These are phyloP conservation scores for Helogale parvula DNA, from an alignment of 2,113 vertebrate genomes.

Conservation along the genomic window DNA sequence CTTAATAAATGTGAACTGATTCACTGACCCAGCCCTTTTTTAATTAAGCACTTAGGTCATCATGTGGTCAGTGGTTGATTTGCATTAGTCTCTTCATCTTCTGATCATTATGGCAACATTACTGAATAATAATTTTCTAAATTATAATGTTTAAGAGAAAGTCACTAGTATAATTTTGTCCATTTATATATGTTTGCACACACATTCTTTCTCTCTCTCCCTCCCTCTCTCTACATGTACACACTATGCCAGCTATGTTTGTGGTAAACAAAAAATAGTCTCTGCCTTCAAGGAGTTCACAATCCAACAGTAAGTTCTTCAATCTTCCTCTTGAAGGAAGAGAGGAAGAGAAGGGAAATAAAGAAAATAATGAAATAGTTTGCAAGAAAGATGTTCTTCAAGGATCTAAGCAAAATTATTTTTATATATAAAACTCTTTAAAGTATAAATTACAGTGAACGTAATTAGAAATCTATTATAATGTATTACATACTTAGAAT, in stretches of 20 bases:
- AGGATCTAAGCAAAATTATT: background rate
- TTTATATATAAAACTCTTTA: background rate
- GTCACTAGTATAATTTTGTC: background rate
- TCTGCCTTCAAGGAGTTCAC: background rate
- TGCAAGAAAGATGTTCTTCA: background rate
- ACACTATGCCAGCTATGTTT: background rate
- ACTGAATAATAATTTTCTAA: background rate
- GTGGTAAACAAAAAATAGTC: background rate
- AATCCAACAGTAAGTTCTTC: background rate
- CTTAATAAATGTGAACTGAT: background rate
- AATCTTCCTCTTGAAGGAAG: background rate
- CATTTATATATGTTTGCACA: background rate
- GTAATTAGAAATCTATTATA: background rate
- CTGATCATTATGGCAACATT: background rate
- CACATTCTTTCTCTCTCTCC: background rate
- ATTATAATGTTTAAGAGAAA: slow-evolving; percentile 21
- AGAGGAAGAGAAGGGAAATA: background rate
- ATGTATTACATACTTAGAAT: background rate
- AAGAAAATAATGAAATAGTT: background rate
- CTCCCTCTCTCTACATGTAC: background rate
- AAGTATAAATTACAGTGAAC: background rate
- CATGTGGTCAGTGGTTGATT: background rate
- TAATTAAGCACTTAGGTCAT: background rate
- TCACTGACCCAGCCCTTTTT: background rate
- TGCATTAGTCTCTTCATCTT: background rate